These are phyloP conservation scores for Ciconia nigra DNA, from an alignment of 2,797 vertebrate species.

Conservation along the genomic window DNA sequence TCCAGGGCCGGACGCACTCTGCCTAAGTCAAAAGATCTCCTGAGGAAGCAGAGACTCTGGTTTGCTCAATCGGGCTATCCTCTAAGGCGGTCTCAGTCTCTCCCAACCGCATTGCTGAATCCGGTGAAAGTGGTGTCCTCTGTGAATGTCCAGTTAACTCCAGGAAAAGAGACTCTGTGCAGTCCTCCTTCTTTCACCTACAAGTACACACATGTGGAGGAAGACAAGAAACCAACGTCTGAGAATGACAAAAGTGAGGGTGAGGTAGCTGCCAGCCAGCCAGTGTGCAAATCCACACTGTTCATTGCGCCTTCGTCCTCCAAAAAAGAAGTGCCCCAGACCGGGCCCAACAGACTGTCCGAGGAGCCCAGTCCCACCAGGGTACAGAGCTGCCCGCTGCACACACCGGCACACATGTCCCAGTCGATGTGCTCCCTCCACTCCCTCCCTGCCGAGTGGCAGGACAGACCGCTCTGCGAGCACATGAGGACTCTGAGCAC, in stretches of 20 bases:
- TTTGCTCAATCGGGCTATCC: slow-evolving; percentile 73
- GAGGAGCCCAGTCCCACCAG: slow-evolving; percentile 60
- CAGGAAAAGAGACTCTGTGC: slow-evolving; percentile 79
- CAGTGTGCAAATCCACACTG: slow-evolving; percentile 76
- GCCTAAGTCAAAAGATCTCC: slow-evolving; percentile 74
- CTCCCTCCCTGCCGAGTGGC: slow-evolving; percentile 78
- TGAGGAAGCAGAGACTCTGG: slow-evolving; percentile 71
- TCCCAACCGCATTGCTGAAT: slow-evolving; percentile 82
- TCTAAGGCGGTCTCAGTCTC: slow-evolving; percentile 87
- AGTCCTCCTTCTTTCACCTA: slow-evolving; percentile 86
- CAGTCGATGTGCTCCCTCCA: slow-evolving; percentile 84
- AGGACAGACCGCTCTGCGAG: slow-evolving; percentile 72
- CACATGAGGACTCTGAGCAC: slow-evolving; percentile 80
- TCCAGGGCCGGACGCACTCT: slow-evolving; percentile 66
- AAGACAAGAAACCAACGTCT: background rate
- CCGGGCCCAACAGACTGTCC: background rate
- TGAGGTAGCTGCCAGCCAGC: background rate
- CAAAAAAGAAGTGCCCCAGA: slow-evolving; percentile 49
- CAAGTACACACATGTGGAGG: slow-evolving; percentile 76
- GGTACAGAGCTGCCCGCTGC: slow-evolving; percentile 65
- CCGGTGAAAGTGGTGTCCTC: slow-evolving; percentile 89
- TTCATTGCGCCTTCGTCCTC: slow-evolving; percentile 73
- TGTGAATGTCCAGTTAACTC: slow-evolving; percentile 86
- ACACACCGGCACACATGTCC: slow-evolving; percentile 67
- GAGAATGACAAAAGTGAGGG: background rate